A percentile compares a stretch with the other conserved stretches of the same genome.
Conservation (phyloP, 2,113 vertebrate species). For the Tragelaphus buxtoni region DNA sequence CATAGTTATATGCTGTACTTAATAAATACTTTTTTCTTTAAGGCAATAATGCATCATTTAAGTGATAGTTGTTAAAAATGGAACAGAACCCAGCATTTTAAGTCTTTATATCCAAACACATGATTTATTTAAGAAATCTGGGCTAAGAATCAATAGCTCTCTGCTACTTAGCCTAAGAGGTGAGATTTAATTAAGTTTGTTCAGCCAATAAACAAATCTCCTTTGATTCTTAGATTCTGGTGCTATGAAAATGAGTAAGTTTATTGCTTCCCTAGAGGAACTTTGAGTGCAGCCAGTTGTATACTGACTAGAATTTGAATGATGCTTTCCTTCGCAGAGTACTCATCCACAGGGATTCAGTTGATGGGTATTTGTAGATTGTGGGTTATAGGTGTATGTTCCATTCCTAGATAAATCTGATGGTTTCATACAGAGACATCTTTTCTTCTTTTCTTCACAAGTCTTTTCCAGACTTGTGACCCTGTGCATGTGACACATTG, state of each 20-base stretch:
- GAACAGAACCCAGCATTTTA: not conserved
- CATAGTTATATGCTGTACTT: not conserved
- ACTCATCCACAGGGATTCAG: not conserved
- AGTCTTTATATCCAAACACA: not conserved
- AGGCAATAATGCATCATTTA: not conserved
- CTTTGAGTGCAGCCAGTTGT: not conserved
- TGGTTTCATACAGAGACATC: not conserved
- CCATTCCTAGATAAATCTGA: not conserved
- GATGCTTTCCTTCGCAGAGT: not conserved
- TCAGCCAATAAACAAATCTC: not conserved
- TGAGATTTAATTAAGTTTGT: not conserved
- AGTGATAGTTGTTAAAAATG: not conserved
- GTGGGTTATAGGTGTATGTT: not conserved
- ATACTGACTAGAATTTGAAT: slow-evolving; percentile 27
- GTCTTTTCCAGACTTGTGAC: not conserved
- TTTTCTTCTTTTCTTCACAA: too few relatives aligned
- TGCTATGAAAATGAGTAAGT: not conserved
- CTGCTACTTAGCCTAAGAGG: not conserved
- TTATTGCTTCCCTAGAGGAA: not conserved
- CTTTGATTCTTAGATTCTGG: not conserved
- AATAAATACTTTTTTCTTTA: slow-evolving; percentile 7
- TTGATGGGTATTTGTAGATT: not conserved
- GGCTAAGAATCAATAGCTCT: not conserved
- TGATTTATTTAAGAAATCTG: not conserved
- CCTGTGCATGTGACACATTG: not conserved